Evolutionary conservation across 2,797 vertebrate genomes (phyloP), one percentile per base, ranked within the genome.

Genomic region (Ptychobarbus kaznakovi): DNA sequence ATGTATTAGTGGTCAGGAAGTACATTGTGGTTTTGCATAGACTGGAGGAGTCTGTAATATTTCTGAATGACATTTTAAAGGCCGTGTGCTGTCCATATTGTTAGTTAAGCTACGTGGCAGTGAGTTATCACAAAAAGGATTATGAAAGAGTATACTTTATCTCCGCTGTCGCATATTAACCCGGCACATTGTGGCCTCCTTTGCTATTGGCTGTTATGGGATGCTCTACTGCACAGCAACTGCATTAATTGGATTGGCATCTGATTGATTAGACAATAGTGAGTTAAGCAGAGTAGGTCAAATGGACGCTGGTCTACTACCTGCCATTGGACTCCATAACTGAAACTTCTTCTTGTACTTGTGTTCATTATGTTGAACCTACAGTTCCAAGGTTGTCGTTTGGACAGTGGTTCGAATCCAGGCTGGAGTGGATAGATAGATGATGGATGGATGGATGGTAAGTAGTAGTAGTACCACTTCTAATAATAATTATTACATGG

Each of bases 221-320:
- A 84, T 82, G 76, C 70, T n/a, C 32, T 61, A 49, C 61, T 68
- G 68, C 89, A 89, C 69, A 88, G 86, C 88, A 75, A 46, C 86
- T 84, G 80, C 87, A 90, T 89, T 94, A 95, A 95, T 94, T 92
- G 90, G 89, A 93, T 92, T 92, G 92, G 89, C 91, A 88, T 89
- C 88, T 92, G 89, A 94, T 94, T 92, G 92, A 95, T 93, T 94
- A 89, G 63, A 86, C 86, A 77, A 74, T 86, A 86, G 89, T 88
- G 86, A 81, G 82, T 38, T 84, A 87, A 86, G 87, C 75, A 32
- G 84, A 86, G 90, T 66, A 44, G 32, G 32, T 66, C 53, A 35
- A 76, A 76, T 32, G n/a, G 40, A 25, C 20, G 2, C 15, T 15
- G 38, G n/a, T 22, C 56, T 35, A 4, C 70, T 63, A 74, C 56